Percentiles rank a stretch among this genome's conserved stretches.
Evolutionary conservation across 2,797 vertebrate genomes (phyloP).

Genomic region (Siniperca scherzeri): DNA sequence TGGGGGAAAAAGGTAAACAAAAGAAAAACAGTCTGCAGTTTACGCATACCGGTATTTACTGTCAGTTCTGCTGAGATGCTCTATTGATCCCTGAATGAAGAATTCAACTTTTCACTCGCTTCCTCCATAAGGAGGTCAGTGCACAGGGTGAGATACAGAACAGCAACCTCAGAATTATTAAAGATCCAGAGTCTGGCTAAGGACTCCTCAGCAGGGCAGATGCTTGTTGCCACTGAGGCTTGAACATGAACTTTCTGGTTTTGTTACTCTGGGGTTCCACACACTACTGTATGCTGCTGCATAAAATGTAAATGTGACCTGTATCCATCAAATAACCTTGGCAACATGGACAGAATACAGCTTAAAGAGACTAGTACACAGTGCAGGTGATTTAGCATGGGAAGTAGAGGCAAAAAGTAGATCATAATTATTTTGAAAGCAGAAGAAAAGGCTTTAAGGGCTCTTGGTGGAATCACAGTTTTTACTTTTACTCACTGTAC

Average conservation of each 20-base stretch:
- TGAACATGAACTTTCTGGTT: conserved; percentile 27
- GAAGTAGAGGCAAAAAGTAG: conserved; percentile 19
- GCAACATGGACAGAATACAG: conserved; percentile 21
- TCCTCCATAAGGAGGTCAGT: conserved; percentile 39
- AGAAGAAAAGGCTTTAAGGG: conserved; percentile 33
- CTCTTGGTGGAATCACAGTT: conserved; percentile 24
- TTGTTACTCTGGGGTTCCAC: conserved; percentile 7
- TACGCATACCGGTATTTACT: conserved; percentile 21
- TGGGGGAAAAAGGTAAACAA: conserved; percentile 15
- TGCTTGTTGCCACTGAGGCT: conserved; percentile 20
- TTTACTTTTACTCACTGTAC: conserved; percentile 49
- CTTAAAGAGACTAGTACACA: conserved; percentile 4
- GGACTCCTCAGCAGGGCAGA: conserved; percentile 34
- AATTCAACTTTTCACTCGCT: conserved; percentile 47
- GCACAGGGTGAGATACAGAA: conserved; percentile 33
- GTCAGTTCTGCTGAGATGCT: conserved; percentile 41
- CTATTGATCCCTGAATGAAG: conserved; percentile 54
- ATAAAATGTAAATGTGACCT: conserved; percentile 36
- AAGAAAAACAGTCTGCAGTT: conserved; percentile 36
- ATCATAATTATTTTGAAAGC: conserved; percentile 51
- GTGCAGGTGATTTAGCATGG: background rate
- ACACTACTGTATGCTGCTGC: background rate
- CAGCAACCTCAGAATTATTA: conserved; percentile 47
- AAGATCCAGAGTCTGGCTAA: conserved; percentile 40
- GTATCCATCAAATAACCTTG: conserved; percentile 40